These are phyloP conservation scores for Mimumesa dahlbomi DNA, from an alignment of 2,888 invertebrate genomes.

Conservation along the genomic window DNA sequence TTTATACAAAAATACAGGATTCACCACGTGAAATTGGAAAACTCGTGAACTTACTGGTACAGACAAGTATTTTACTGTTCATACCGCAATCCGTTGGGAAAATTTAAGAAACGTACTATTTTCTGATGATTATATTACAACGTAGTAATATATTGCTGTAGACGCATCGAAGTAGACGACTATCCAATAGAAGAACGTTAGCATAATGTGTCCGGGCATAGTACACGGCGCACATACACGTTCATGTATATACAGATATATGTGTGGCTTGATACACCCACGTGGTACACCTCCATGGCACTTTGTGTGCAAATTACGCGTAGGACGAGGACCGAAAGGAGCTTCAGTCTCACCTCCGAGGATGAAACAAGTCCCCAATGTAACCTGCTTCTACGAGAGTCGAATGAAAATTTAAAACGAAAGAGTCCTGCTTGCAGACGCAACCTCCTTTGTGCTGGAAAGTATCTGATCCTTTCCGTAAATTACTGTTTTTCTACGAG, in stretches of 20 bases:
- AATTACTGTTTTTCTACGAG: too few relatives aligned
- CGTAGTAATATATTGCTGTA: slow-evolving; percentile 27
- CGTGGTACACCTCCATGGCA: slow-evolving; percentile 67
- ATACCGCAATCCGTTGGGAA: slow-evolving; percentile 12
- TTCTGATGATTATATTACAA: slow-evolving; percentile 7
- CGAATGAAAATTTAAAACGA: slow-evolving; percentile 64
- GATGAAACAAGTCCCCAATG: slow-evolving; percentile 66
- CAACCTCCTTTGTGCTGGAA: neutral
- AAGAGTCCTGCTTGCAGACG: slow-evolving; percentile 45
- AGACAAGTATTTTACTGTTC: slow-evolving; percentile 41
- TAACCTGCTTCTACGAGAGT: slow-evolving; percentile 59
- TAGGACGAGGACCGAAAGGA: slow-evolving; percentile 70
- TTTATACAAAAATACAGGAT: slow-evolving; percentile 59
- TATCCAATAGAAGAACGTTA: slow-evolving; percentile 55
- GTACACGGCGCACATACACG: slow-evolving; percentile 51
- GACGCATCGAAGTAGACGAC: slow-evolving; percentile 32
- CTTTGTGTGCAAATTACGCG: slow-evolving; percentile 79
- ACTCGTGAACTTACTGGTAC: too few relatives aligned
- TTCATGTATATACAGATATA: slow-evolving; percentile 50
- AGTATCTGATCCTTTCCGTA: too few relatives aligned
- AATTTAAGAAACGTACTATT: neutral
- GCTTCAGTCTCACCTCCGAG: slow-evolving; percentile 62
- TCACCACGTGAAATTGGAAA: slow-evolving; percentile 47
- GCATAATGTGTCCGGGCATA: slow-evolving; percentile 74
- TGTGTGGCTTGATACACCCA: slow-evolving; percentile 37